phyloP scores from a whole-genome alignment of 2,797 vertebrate species.

The Crotalus adamanteus region DNA sequence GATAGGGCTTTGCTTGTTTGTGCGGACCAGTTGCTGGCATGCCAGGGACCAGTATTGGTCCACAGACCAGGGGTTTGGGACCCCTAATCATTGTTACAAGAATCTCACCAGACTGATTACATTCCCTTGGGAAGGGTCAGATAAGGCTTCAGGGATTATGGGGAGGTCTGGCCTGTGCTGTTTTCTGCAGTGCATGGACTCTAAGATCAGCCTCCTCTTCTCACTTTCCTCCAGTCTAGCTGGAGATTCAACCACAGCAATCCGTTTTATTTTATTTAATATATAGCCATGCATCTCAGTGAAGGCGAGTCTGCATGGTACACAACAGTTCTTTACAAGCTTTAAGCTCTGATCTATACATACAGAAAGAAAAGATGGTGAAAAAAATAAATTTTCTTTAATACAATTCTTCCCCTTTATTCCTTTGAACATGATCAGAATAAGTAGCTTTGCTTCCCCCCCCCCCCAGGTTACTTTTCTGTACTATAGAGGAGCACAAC shows the following conservation, averaged over 20 bases:
- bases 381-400: not conserved
- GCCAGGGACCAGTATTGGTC: too few relatives aligned
- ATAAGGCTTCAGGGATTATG: not conserved
- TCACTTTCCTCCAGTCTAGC: not conserved
- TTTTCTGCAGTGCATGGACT: not conserved
- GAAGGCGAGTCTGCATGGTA: not conserved
- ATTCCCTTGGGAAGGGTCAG: not conserved
- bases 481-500: not conserved
- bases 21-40: too few relatives aligned
- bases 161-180: not conserved
- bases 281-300: not conserved
- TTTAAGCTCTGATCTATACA: not conserved
- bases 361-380: not conserved
- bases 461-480: not conserved
- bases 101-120: not conserved
- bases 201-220: not conserved
- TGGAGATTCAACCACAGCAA: not conserved
- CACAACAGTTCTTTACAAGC: not conserved
- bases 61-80: too few relatives aligned
- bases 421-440: not conserved
- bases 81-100: not conserved
- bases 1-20: too few relatives aligned
- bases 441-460: not conserved
- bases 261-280: not conserved
- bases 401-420: not conserved